Conservation (phyloP, 2,888 invertebrate genomes). For the Drosophila tripunctata region DNA sequence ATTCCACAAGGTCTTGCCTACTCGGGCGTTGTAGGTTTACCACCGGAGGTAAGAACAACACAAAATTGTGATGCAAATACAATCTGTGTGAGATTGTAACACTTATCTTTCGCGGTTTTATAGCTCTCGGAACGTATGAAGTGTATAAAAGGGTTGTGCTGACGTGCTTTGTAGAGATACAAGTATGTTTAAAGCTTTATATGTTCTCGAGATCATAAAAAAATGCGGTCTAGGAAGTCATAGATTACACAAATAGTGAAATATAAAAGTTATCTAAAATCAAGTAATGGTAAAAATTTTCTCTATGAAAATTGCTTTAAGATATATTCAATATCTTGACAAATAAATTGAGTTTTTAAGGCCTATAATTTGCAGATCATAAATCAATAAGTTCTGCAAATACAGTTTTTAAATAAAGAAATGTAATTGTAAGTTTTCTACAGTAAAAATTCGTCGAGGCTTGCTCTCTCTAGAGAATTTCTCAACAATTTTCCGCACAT, state of each 20-base stretch:
- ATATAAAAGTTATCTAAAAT: too few species aligned
- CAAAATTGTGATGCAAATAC: neutral
- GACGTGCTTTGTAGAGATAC: neutral
- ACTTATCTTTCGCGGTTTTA: slow-evolving; percentile 18
- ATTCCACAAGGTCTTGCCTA: slow-evolving; percentile 94
- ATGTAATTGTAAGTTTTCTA: neutral
- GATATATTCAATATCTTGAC: too few species aligned
- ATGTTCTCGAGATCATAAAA: too few species aligned
- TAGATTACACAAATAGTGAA: too few species aligned
- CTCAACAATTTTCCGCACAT: too few species aligned
- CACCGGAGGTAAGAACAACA: slow-evolving; percentile 86
- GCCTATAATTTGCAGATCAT: neutral
- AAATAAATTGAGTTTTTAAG: too few species aligned
- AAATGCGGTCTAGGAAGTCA: too few species aligned
- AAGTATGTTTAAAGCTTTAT: neutral
- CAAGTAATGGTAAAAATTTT: too few species aligned
- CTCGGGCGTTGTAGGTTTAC: slow-evolving; percentile 91
- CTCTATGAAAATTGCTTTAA: too few species aligned
- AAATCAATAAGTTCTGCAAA: neutral
- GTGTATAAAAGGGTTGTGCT: neutral
- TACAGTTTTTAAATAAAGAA: neutral
- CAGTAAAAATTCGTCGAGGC: too few species aligned
- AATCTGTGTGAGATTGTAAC: neutral
- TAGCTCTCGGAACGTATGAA: neutral
- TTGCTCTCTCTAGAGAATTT: too few species aligned